Conservation (phyloP, 2,797 vertebrate species). For the Glossophaga mutica region DNA sequence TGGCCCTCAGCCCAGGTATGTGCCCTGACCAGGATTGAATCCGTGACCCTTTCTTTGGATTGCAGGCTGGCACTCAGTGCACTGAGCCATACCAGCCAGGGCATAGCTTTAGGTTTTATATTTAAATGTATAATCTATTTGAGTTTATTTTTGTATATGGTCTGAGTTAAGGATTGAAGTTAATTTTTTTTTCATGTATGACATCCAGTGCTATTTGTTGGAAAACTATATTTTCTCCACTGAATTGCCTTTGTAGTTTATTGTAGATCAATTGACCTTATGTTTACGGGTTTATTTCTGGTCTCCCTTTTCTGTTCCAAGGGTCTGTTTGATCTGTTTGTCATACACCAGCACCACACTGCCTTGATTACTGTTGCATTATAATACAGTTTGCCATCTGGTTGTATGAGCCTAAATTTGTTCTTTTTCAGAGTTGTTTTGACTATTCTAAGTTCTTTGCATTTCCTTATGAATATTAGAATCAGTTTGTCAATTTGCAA, state of each 20-base stretch:
- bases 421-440: not conserved
- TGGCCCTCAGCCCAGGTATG: no score
- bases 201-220: not conserved
- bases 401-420: not conserved
- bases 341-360: no score
- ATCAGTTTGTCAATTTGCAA: not conserved
- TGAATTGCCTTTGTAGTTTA: not conserved
- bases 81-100: no score
- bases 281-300: not conserved
- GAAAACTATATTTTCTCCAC: not conserved
- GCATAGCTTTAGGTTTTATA: not conserved
- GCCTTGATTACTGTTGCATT: no score
- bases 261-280: not conserved
- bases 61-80: no score
- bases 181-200: not conserved
- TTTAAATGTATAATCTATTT: not conserved
- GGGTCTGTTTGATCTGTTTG: not conserved
- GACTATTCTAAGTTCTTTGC: not conserved
- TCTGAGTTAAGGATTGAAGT: not conserved
- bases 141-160: not conserved
- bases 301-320: not conserved
- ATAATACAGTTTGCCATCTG: not conserved
- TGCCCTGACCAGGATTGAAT: no score
- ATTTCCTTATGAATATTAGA: not conserved
- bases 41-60: no score